Evolutionary conservation across 2,113 vertebrate species (phyloP).

Genomic region (Gobio gobio): DNA sequence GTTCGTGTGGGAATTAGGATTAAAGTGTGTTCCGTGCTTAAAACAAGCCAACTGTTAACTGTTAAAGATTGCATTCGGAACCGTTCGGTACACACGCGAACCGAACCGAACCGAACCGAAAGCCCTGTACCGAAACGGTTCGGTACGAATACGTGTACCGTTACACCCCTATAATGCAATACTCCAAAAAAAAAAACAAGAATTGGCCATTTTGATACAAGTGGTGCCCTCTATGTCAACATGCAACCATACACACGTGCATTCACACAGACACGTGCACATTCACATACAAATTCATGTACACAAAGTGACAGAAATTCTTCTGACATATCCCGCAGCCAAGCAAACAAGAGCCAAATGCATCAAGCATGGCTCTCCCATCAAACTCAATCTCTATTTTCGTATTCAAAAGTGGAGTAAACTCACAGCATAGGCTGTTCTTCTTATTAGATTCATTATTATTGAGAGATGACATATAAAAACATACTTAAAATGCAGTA

Average conservation of each 20-base stretch:
- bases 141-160: too few species aligned
- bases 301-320: constrained; percentile 8
- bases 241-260: neutral
- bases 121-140: too few species aligned
- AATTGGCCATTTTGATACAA: neutral
- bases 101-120: too few species aligned
- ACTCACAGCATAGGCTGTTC: neutral
- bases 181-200: too few species aligned
- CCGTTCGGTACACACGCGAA: too few species aligned
- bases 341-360: constrained; percentile 18
- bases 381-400: constrained; percentile 12
- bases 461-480: neutral
- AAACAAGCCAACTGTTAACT: too few species aligned
- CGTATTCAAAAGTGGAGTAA: neutral
- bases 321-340: constrained; percentile 29
- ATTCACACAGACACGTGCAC: constrained; percentile 4
- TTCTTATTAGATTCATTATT: neutral
- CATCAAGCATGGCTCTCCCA: neutral
- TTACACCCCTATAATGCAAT: too few species aligned
- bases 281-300: constrained; percentile 12
- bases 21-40: too few species aligned
- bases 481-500: neutral
- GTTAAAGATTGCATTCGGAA: too few species aligned
- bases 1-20: too few species aligned
- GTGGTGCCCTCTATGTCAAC: neutral